A percentile compares a stretch with the other conserved stretches of the same genome.
Conservation (phyloP, 2,797 vertebrate species). For the Calcarius lapponicus region DNA sequence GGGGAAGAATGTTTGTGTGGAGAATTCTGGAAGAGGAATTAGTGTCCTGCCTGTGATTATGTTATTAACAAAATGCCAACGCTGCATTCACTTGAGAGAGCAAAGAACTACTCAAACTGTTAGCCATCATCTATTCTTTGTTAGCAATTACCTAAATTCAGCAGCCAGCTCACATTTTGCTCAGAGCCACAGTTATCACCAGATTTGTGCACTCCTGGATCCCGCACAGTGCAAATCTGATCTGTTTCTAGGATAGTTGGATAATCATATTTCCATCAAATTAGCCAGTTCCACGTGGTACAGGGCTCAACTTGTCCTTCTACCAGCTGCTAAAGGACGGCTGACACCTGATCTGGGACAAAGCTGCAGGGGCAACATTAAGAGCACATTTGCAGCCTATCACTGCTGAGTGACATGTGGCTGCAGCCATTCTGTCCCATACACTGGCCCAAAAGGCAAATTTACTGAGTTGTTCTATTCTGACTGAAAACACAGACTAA, state of each 20-base stretch:
- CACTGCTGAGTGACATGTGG: not conserved
- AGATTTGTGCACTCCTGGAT: not conserved
- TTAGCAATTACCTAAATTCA: not conserved
- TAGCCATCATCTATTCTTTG: not conserved
- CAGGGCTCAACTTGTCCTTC: not conserved
- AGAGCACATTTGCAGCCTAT: not conserved
- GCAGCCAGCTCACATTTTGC: not conserved
- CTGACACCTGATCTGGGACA: conserved; percentile 4
- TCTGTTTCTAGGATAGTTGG: not conserved
- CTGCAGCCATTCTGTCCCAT: not conserved
- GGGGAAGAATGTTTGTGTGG: not conserved
- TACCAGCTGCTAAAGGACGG: not conserved
- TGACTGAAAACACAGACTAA: not conserved
- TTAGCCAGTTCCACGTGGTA: not conserved
- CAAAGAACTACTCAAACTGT: not conserved
- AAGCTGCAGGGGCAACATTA: not conserved
- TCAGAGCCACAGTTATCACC: not conserved
- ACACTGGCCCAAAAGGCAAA: not conserved
- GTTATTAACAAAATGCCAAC: not conserved
- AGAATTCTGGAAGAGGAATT: not conserved
- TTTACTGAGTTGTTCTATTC: not conserved
- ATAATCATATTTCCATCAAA: conserved; percentile 1
- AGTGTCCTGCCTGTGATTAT: not conserved
- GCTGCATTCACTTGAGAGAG: not conserved
- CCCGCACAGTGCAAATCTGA: not conserved